phyloP scores from a whole-genome alignment of 1,140 invertebrate genomes.

The Eueides isabella region DNA sequence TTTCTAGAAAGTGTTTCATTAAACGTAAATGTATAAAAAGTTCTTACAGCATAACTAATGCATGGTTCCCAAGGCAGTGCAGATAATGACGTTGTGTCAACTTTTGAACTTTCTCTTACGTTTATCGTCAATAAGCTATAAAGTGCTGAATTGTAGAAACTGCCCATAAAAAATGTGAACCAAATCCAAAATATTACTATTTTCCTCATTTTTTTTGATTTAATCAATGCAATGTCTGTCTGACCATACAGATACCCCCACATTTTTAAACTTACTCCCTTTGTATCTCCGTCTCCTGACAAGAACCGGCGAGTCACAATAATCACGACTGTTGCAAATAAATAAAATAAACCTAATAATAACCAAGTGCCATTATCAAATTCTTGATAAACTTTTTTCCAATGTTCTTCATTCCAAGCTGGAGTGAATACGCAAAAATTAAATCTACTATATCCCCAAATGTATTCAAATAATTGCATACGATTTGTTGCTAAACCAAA shows the following conservation, averaged over 20 bases:
- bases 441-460: constrained; percentile 56
- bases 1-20: background rate
- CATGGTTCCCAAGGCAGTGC: constrained; percentile 50
- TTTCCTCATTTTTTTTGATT: constrained; percentile 38
- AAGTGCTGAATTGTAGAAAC: constrained; percentile 57
- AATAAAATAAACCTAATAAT: constrained; percentile 39
- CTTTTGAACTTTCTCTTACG: constrained; percentile 33
- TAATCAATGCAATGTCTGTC: constrained; percentile 38
- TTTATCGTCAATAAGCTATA: constrained; percentile 51
- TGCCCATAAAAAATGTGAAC: constrained; percentile 60
- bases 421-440: constrained; percentile 51
- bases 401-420: constrained; percentile 38
- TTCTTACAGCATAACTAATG: constrained; percentile 34
- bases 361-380: constrained; percentile 51
- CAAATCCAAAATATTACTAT: constrained; percentile 55
- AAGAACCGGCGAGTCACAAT: constrained; percentile 11
- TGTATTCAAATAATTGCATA: constrained; percentile 37
- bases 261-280: constrained; percentile 41
- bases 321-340: constrained; percentile 32
- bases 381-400: constrained; percentile 54
- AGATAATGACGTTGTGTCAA: constrained; percentile 34
- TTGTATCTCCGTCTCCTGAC: constrained; percentile 22
- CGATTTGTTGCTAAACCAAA: constrained; percentile 30
- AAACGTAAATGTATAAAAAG: background rate
- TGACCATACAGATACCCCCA: constrained; percentile 55